Evolutionary conservation across 2,888 invertebrate genomes (phyloP).

Genomic region (Orthonevra nobilis): DNA sequence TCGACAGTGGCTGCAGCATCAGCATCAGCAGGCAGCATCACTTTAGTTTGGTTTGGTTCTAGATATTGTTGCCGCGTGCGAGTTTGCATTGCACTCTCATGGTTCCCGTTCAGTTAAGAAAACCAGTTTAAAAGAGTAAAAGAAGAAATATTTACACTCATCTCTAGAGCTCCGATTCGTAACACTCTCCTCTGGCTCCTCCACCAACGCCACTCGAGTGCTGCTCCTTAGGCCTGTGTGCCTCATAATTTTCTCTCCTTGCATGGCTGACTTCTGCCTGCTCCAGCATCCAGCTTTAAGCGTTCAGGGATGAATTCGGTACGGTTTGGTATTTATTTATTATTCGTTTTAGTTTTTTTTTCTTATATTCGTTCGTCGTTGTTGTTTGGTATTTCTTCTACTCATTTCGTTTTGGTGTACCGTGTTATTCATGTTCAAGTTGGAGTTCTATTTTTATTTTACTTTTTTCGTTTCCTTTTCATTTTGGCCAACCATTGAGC

Average conservation of each 20-base stretch:
- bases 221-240: too few species aligned
- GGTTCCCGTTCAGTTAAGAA: constrained; percentile 40
- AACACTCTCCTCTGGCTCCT: constrained; percentile 16
- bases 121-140: too few species aligned
- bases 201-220: not conserved
- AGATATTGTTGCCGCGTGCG: constrained; percentile 59
- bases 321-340: constrained; percentile 53
- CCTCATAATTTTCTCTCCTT: not conserved
- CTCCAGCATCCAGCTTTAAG: too few species aligned
- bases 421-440: constrained; percentile 57
- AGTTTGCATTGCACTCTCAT: constrained; percentile 50
- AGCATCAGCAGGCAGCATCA: not conserved
- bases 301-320: constrained; percentile 46
- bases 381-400: constrained; percentile 40
- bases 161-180: constrained; percentile 43
- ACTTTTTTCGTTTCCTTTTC: constrained; percentile 23
- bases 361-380: constrained; percentile 29
- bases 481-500: constrained; percentile 25
- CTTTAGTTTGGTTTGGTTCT: constrained; percentile 1
- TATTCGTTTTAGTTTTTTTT: constrained; percentile 33
- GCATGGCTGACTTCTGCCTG: not conserved
- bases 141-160: constrained; percentile 22
- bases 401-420: constrained; percentile 42
- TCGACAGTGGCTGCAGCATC: constrained; percentile 15
- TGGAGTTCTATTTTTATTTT: constrained; percentile 17